These are phyloP conservation scores for Axea sp. DNA, from an alignment of 2,888 invertebrate genomes.

Conservation along the genomic window DNA sequence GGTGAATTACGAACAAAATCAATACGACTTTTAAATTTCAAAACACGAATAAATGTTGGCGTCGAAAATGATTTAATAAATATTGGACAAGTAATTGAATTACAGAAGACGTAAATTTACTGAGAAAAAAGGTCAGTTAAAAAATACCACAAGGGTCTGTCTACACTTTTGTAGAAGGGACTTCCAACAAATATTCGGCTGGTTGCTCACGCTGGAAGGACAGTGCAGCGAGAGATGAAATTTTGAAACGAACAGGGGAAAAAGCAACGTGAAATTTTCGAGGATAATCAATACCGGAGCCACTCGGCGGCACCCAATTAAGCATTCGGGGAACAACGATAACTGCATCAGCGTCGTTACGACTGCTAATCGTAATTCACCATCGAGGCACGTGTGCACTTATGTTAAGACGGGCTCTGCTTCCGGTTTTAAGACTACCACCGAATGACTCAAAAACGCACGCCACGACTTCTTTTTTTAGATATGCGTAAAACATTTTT, in stretches of 20 bases:
- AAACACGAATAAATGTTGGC: no score
- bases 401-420: conserved; percentile 66
- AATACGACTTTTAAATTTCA: no score
- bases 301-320: conserved; percentile 49
- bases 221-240: conserved; percentile 56
- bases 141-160: conserved; percentile 34
- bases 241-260: conserved; percentile 19
- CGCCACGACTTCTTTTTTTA: conserved; percentile 7
- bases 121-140: background rate
- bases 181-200: conserved; percentile 55
- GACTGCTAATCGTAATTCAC: conserved; percentile 62
- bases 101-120: conserved; percentile 7
- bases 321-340: conserved; percentile 53
- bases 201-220: conserved; percentile 40
- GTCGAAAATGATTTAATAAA: no score
- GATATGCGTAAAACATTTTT: no score
- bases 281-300: conserved; percentile 53
- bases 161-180: conserved; percentile 37
- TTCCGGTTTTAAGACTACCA: conserved; percentile 68
- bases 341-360: conserved; percentile 44
- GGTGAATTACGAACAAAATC: no score
- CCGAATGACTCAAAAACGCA: conserved; percentile 7
- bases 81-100: background rate
- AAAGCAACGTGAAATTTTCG: conserved; percentile 52
- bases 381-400: conserved; percentile 65